phyloP scores from a whole-genome alignment of 2,113 vertebrate species.

The Lycaon pictus region DNA sequence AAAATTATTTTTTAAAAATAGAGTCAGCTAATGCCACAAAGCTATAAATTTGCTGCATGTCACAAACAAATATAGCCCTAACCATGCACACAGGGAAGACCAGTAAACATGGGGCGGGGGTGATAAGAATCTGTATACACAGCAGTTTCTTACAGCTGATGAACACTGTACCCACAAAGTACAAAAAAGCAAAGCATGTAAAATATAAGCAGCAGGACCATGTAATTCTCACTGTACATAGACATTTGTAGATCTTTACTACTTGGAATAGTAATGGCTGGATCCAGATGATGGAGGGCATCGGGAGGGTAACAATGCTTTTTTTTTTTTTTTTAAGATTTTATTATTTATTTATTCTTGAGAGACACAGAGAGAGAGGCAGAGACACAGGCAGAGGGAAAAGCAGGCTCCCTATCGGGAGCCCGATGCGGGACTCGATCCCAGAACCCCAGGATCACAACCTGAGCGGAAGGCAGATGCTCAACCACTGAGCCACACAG shows the following conservation, averaged over 20 bases:
- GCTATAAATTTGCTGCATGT: background rate
- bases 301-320: background rate
- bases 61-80: background rate
- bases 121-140: background rate
- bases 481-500: too few relatives aligned
- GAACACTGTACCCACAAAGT: slow-evolving; percentile 13
- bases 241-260: background rate
- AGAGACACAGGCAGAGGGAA: too few relatives aligned
- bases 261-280: background rate
- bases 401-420: too few relatives aligned
- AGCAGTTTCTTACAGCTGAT: slow-evolving; percentile 35
- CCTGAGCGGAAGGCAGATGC: too few relatives aligned
- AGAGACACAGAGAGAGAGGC: too few relatives aligned
- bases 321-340: too few relatives aligned
- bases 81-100: background rate
- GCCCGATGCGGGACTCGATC: too few relatives aligned
- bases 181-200: background rate
- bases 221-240: background rate
- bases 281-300: background rate
- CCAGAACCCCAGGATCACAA: too few relatives aligned
- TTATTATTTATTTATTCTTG: too few relatives aligned
- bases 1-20: too few relatives aligned
- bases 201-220: background rate
- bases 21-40: background rate
- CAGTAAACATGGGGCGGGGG: background rate